Percentiles rank a stretch among this genome's conserved stretches.
Evolutionary conservation across 2,797 vertebrate species (phyloP).

Genomic region (Danio aesculapii): DNA sequence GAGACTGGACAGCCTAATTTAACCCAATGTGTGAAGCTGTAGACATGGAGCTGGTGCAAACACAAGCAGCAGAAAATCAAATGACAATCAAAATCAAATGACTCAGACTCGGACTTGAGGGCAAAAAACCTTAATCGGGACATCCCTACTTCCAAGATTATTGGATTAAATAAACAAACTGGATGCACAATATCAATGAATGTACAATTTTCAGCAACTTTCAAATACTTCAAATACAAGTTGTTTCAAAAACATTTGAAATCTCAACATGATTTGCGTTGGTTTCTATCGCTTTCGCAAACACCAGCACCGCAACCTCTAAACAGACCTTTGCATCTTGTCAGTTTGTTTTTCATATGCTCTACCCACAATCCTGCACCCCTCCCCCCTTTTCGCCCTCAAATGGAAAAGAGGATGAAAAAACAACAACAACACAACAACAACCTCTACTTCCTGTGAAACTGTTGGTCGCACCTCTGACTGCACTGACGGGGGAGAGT

Average conservation of each 20-base stretch:
- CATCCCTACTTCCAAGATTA: too few relatives aligned
- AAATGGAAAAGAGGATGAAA: slow-evolving; percentile 49
- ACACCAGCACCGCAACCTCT: not conserved
- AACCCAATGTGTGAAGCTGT: too few relatives aligned
- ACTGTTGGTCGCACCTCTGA: slow-evolving; percentile 70
- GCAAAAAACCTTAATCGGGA: too few relatives aligned
- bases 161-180: too few relatives aligned
- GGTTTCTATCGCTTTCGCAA: not conserved
- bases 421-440: slow-evolving; percentile 14
- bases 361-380: slow-evolving; percentile 31
- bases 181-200: too few relatives aligned
- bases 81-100: too few relatives aligned
- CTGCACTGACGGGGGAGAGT: slow-evolving; percentile 65
- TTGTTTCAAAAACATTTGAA: not conserved
- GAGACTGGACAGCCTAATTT: too few relatives aligned
- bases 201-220: too few relatives aligned
- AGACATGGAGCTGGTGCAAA: too few relatives aligned
- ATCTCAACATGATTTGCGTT: not conserved
- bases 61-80: too few relatives aligned
- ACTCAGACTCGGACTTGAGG: too few relatives aligned
- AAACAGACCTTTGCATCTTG: slow-evolving; percentile 14
- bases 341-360: slow-evolving; percentile 52
- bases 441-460: slow-evolving; percentile 64
- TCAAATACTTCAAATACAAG: not conserved
- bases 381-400: slow-evolving; percentile 46